phyloP scores from a whole-genome alignment of 2,113 vertebrate species.

The Ammodytes dubius region DNA sequence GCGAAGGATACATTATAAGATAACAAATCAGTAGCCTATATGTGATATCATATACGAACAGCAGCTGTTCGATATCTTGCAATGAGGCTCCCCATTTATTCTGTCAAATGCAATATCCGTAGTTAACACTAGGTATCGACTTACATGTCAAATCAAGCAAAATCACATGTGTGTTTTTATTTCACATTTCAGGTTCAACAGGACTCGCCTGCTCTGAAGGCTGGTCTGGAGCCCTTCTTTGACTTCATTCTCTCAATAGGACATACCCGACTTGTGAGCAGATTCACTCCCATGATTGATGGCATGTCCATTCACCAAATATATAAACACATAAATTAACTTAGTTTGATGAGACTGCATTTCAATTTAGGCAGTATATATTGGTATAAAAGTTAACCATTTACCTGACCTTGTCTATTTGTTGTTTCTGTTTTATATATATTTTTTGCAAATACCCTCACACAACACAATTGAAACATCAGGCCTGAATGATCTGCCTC shows the following conservation, averaged over 20 bases:
- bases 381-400: too few species aligned
- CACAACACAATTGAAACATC: not conserved
- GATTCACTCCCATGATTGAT: not conserved
- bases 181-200: constrained; percentile 87
- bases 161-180: not conserved
- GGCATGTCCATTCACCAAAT: not conserved
- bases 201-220: constrained; percentile 91
- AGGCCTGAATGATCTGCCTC: not conserved
- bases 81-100: not conserved
- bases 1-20: not conserved
- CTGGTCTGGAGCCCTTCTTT: constrained; percentile 95
- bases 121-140: constrained; percentile 45
- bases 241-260: constrained; percentile 97
- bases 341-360: too few species aligned
- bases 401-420: too few species aligned
- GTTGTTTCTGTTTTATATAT: not conserved
- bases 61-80: not conserved
- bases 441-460: constrained; percentile 1
- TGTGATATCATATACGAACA: not conserved
- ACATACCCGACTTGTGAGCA: constrained; percentile 88
- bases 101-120: not conserved
- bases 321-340: not conserved
- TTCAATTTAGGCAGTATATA: too few species aligned
- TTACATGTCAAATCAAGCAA: not conserved
- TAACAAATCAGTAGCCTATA: not conserved